Conservation (phyloP, 2,113 vertebrate species). For the Etheostoma cragini region DNA sequence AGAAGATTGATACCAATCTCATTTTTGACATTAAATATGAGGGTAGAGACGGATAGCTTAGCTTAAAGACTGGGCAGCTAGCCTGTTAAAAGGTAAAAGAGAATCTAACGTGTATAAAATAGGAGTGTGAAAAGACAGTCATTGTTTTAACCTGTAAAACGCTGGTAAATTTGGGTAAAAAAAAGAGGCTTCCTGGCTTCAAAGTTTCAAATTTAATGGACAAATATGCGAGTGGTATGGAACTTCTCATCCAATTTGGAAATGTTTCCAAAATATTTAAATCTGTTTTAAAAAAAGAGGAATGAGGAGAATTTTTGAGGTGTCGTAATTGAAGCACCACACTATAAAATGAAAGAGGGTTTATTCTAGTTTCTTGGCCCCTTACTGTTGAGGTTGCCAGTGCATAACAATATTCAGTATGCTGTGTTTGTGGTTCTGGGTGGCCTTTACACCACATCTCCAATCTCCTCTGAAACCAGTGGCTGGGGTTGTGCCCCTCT, state of each 20-base stretch:
- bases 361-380: slow-evolving; percentile 19
- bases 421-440: slow-evolving; percentile 47
- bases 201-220: no score
- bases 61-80: no score
- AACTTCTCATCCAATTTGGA: not conserved
- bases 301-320: not conserved
- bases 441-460: slow-evolving; percentile 53
- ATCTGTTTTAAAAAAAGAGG: not conserved
- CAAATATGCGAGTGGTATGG: not conserved
- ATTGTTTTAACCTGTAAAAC: not conserved
- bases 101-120: not conserved
- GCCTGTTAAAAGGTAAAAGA: not conserved
- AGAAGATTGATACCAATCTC: not conserved
- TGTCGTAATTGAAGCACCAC: not conserved
- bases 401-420: slow-evolving; percentile 3
- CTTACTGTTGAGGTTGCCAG: slow-evolving; percentile 13
- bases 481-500: slow-evolving; percentile 18
- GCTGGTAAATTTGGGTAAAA: not conserved
- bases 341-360: not conserved
- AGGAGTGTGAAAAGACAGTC: not conserved
- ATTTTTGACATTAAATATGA: not conserved
- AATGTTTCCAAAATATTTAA: not conserved
- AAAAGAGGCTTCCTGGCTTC: no score
- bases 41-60: not conserved
- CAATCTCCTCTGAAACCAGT: slow-evolving; percentile 25